Evolutionary conservation across 2,113 vertebrate genomes (phyloP), one percentile per base, ranked within the genome.

Genomic region (Agapornis roseicollis): DNA sequence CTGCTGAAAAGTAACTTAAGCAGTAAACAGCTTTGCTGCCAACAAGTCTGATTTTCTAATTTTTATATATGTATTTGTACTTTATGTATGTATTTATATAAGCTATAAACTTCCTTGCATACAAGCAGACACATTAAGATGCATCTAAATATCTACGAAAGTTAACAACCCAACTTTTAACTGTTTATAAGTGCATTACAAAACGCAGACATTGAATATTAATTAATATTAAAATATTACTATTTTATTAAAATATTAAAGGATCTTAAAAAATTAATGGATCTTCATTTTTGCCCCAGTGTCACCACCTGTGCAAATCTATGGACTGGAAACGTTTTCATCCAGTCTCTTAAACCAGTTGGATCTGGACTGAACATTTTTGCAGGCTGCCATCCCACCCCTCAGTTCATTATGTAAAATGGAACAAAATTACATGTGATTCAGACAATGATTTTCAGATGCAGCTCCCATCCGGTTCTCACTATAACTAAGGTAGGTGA

Each of bases 1-100:
- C 92, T 70, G 86, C 86, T 90, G 77, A 92, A 88, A 94, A 63
- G 74, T 73, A 94, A 84, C 90, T 90, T 12, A 27, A 82, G 82
- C 85, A 95, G 58, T 69, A 92, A 86, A 96, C 84, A 94, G 73
- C 64, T 80, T 76, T 66, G 41, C 56, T 94, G 53, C 72, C 81
- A 96, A 63, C 14, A 18, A 92, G n/a, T 46, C 17, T 11, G n/a
- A 39, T 76, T 93, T 85, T 79, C 88, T 89, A 27, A 37, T 93
- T 92, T 71, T 90, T 65, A 60, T 58, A 55, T 23, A 25, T 22
- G 46, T 64, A 74, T 88, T 46, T 53, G 19, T 65, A 35, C 2
- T 13, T 69, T 25, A 37, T 10, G 6, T 31, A 58, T 44, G 9
- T 42, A 80, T 70, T 69, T 70, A 55, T 61, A 63, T 7, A 53